Evolutionary conservation across 1,140 invertebrate genomes (phyloP).

Genomic region (Papilio glaucus): DNA sequence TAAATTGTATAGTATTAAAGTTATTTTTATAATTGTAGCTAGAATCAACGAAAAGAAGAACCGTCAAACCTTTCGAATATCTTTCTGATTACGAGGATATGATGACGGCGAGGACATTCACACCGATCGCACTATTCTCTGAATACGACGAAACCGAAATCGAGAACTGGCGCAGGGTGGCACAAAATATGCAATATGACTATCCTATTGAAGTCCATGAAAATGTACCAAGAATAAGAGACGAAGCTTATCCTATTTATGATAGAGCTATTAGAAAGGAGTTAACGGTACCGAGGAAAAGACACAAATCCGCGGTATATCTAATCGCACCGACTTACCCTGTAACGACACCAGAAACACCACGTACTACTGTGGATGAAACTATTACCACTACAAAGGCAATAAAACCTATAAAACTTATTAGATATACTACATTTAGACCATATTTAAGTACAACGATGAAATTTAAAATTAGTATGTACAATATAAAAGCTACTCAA

Average conservation of each 20-base stretch:
- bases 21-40: slow-evolving; percentile 22
- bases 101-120: background rate
- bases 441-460: background rate
- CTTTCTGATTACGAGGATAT: slow-evolving; percentile 5
- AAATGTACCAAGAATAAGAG: background rate
- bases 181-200: slow-evolving; percentile 12
- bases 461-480: background rate
- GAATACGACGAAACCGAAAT: slow-evolving; percentile 23
- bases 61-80: slow-evolving; percentile 10
- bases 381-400: background rate
- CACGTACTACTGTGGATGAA: background rate
- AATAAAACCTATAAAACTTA: slow-evolving; percentile 6
- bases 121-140: slow-evolving; percentile 12
- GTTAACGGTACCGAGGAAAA: background rate
- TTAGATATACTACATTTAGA: background rate
- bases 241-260: slow-evolving; percentile 5
- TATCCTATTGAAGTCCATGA: slow-evolving; percentile 1
- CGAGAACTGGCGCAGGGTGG: slow-evolving; percentile 10
- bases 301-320: background rate
- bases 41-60: background rate
- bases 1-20: no score
- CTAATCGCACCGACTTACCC: background rate
- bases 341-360: background rate
- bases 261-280: background rate
- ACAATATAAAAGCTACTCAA: background rate